Evolutionary conservation across 2,113 vertebrate species (phyloP), one percentile per base, ranked within the genome.

Genomic region (Pterocles gutturalis): DNA sequence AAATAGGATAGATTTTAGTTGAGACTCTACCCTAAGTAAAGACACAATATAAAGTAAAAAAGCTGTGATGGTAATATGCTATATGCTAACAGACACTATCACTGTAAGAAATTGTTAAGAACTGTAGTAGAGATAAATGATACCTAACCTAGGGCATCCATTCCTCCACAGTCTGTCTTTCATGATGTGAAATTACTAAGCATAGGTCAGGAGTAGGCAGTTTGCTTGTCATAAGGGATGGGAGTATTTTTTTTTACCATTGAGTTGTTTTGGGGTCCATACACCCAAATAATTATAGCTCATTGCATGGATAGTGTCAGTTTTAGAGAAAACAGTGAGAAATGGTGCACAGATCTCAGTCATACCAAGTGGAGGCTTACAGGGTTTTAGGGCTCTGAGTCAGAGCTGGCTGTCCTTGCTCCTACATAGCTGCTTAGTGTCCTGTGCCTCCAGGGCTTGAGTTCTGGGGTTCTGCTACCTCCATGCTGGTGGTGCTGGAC

Each of bases 401-500:
- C 2, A 3, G 46, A 83, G 5, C 36, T 62, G 25, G 11, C 62
- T 76, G 33, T 22, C n/a, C 9, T 71, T 60, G 38, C 51, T 60
- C 18, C 38, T 60, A 13, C 18, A 51, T 28, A 71, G 4, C 10
- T 33, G 11, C 26, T 54, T 17, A 15, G 8, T 1, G 1, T 46
- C 10, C 48, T 62, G 10, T 67, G 20, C 24, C 38, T 51, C 46
- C 36, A 69, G 38, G 15, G 26, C 24, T 34, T 29, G 17, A 33
- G 73, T 61, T 69, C 43, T 64, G 43, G 28, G 34, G 4, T 49
- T 58, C 43, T 67, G 28, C 43, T 38, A 7, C 10, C n/a, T 72
- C 25, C 0, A 0, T 72, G 41, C 34, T 8, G 0, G 0, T 22
- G 24, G 41, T 41, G 41, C 7, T 87, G 69, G 54, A 16, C 3